These are phyloP conservation scores for Psittacula echo DNA, from an alignment of 2,797 vertebrate species.

Conservation along the genomic window DNA sequence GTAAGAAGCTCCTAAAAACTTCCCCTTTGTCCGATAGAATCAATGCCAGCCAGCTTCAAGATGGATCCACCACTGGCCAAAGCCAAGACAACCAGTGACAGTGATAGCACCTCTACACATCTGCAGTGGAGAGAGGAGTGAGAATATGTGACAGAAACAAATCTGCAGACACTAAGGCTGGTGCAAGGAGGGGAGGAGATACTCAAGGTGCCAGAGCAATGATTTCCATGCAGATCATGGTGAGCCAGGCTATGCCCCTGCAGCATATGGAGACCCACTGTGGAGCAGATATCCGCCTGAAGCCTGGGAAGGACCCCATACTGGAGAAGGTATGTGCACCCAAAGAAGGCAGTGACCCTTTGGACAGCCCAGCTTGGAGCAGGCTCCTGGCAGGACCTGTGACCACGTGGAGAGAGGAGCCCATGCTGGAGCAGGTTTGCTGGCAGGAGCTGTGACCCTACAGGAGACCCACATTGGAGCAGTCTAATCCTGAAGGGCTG, in stretches of 20 bases:
- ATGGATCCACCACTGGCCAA: not conserved
- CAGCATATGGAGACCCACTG: fast-evolving
- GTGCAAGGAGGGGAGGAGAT: not conserved
- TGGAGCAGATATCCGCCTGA: not conserved
- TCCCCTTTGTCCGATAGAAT: not conserved
- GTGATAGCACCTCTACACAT: fast-evolving
- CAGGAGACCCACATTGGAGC: not conserved
- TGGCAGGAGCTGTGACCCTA: not conserved
- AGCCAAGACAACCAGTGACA: no score
- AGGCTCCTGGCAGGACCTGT: not conserved
- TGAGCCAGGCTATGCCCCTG: not conserved
- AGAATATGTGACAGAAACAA: fast-evolving
- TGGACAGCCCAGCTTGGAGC: not conserved
- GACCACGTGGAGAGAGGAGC: not conserved
- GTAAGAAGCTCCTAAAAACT: not conserved
- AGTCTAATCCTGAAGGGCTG: not conserved
- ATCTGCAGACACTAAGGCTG: not conserved
- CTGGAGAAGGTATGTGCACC: not conserved
- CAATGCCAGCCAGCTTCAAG: not conserved
- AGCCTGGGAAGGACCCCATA: not conserved
- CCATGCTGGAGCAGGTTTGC: not conserved
- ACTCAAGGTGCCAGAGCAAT: not conserved
- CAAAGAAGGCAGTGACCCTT: not conserved
- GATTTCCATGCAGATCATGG: fast-evolving
- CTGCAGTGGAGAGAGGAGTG: not conserved